Percentiles rank a stretch among this genome's conserved stretches.
phyloP scores from a whole-genome alignment of 2,797 vertebrate genomes.

The Jordanella pulchra region DNA sequence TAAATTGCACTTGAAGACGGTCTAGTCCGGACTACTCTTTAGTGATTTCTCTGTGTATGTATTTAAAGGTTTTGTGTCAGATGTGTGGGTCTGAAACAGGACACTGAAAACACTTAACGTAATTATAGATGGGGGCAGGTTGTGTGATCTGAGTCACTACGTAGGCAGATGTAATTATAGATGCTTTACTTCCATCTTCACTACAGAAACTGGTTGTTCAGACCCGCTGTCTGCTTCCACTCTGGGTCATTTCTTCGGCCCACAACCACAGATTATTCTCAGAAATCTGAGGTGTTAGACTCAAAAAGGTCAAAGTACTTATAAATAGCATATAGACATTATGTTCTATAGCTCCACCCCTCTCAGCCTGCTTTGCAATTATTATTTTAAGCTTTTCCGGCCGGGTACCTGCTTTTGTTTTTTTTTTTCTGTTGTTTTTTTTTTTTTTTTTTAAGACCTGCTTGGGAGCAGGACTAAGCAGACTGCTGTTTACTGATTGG shows the following conservation, averaged over 20 bases:
- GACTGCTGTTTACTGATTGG: too few relatives aligned
- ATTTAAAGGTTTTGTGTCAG: background rate
- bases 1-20: background rate
- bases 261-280: conserved; percentile 1
- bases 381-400: too few relatives aligned
- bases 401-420: too few relatives aligned
- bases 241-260: conserved; percentile 5
- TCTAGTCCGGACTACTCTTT: background rate
- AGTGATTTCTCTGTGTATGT: background rate
- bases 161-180: conserved; percentile 56
- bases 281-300: background rate
- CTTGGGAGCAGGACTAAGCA: too few relatives aligned
- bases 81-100: conserved; percentile 17
- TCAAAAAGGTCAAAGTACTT: background rate
- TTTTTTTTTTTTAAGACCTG: too few relatives aligned
- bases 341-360: too few relatives aligned
- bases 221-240: conserved; percentile 9
- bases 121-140: conserved; percentile 36
- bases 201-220: conserved; percentile 30
- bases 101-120: conserved; percentile 16
- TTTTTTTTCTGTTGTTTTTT: too few relatives aligned
- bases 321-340: too few relatives aligned
- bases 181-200: conserved; percentile 39
- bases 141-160: conserved; percentile 35
- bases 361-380: too few relatives aligned